Base-by-base conservation (phyloP, 2,797 vertebrate species). In the Pelobates cultripes region DNA sequence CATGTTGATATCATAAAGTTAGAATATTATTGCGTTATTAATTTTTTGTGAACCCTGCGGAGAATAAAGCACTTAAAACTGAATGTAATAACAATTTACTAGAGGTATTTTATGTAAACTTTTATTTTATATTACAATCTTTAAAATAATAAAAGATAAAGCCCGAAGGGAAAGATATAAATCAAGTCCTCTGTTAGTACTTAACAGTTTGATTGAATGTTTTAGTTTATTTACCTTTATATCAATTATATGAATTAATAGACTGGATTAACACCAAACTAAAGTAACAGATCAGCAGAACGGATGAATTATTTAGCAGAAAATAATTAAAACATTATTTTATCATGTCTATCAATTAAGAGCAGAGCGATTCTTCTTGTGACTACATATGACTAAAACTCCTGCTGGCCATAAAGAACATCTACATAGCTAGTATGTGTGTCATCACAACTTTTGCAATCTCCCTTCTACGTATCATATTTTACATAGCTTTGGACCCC, bases 151-250 rank as follows among this genome's bases (percentile, higher is more conserved):
- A 79, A 55, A 43, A 73, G 47, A 53, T 67, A 53, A 51, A 53
- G 60, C 78, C 78, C 40, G 47, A 67, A 70, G 78, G 47, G 78
- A 73, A 43, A 73, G 45, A 73, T 44, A 55, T 73, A 67, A 45
- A 73, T 79, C 55, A 57, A 57, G 55, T 12, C 55, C 55, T 67
- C 47, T 17, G 41, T 64, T 12, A 55, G 47, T 79, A 60, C 47
- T 9, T 47, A 79, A 67, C 47, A 79, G 17, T 74, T 73, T 79
- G 45, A 73, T 70, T 66, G 63, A 67, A 79, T 79, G 70, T 73
- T 60, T 63, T 4, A 67, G 9, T 66, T 73, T 73, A 63, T 73
- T 73, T 66, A 67, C 66, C 5, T 15, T 15, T 57, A 15, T 47
- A 53, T 78, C 68, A 78, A 41, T 66, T 64, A n/a, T 55, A 28